Evolutionary conservation across 2,888 invertebrate species (phyloP).

Genomic region (Tuta absoluta): DNA sequence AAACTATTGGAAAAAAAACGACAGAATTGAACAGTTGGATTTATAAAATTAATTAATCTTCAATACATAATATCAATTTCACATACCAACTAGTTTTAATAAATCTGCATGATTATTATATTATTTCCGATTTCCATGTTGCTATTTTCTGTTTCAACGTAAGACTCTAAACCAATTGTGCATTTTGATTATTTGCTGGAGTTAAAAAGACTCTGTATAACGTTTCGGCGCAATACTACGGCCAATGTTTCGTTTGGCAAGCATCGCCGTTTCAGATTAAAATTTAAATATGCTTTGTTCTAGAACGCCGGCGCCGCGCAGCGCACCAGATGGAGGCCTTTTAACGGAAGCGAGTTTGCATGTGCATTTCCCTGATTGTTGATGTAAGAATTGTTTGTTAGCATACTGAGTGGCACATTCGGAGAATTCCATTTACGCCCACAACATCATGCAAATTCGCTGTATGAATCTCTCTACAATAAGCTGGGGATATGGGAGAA

Average conservation of each 20-base stretch:
- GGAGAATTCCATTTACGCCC: neutral
- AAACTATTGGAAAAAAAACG: no score
- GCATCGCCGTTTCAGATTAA: conserved; percentile 35
- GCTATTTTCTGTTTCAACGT: no score
- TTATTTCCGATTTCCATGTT: no score
- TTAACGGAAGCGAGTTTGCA: neutral
- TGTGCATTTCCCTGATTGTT: neutral
- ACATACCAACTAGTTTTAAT: no score
- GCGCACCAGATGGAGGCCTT: neutral
- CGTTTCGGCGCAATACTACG: conserved; percentile 2
- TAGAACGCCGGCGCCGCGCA: neutral
- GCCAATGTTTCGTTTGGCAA: neutral
- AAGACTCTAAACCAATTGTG: no score
- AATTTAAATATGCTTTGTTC: conserved; percentile 33
- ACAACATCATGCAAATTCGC: neutral
- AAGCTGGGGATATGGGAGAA: no score
- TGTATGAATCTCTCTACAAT: no score
- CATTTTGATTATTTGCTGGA: no score
- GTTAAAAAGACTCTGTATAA: neutral
- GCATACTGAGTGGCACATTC: conserved; percentile 5
- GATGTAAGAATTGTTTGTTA: neutral
- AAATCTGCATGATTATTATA: no score
- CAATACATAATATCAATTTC: no score
- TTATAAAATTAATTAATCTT: no score
- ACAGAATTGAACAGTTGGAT: no score